Base-by-base conservation (phyloP, 2,113 vertebrate species). In the Pelodiscus sinensis region DNA sequence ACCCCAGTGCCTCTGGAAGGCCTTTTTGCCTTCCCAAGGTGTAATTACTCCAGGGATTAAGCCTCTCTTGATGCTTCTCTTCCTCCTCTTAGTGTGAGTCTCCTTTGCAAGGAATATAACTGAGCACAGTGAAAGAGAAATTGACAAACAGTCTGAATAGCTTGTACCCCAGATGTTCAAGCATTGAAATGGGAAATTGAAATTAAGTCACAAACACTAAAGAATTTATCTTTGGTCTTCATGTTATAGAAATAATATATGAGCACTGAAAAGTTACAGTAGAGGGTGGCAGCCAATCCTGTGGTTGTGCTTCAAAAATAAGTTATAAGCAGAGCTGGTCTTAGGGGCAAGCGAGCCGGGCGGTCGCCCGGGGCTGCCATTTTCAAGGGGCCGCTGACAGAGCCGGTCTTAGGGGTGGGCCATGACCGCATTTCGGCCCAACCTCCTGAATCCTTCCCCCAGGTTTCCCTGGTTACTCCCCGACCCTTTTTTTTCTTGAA, bases 191-290 rank as follows among this genome's bases (percentile, higher is more conserved):
- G 50, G 51, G 60, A 78, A 79, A 82, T 89, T 44, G 65, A 94
- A 96, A 92, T 85, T 86, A 84, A 82, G 55, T 86, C 81, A 19
- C 82, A 54, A 24, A 75, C 2, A 2, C 44, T 50, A 87, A 68
- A 93, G 15, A 58, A 13, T 50, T 19, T 88, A 87, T 54, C 79
- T 90, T 83, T 85, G 56, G 35, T 94, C 81, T 93, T 96, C 88
- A 22, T 90, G 54, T 97, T 97, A 96, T 90, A 96, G 88, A 95
- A 97, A 95, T 90, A 97, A 96, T 85, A 96, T 2, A 81, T 80
- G 78, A 92, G 8, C 81, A 16, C 54, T 85, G 87, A 84, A 86
- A 60, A 94, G 85, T 54, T 90, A 88, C 75, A 77, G 81, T 89
- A 52, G 90, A 94, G 90, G 93, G 93, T 85, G 96, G 93, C 62